Evolutionary conservation across 2,113 vertebrate genomes (phyloP).

Genomic region (Callithrix jacchus): DNA sequence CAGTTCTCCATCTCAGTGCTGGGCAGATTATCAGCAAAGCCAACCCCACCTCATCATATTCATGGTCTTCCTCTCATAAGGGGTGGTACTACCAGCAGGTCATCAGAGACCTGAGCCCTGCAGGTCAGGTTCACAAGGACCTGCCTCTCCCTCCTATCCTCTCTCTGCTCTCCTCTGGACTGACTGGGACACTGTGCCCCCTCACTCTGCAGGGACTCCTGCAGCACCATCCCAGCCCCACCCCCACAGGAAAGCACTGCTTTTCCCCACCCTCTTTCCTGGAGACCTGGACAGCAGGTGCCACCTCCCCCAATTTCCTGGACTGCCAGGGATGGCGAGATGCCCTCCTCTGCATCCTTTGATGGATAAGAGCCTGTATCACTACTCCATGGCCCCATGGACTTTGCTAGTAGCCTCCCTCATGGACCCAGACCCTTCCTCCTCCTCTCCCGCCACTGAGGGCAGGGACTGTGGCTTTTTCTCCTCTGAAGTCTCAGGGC

Average conservation of each 20-base stretch:
- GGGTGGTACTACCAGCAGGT: background rate
- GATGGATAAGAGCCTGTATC: background rate
- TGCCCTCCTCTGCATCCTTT: background rate
- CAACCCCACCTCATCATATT: background rate
- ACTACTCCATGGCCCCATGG: fast-evolving
- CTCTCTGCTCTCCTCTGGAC: background rate
- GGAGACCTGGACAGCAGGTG: background rate
- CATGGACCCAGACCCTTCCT: background rate
- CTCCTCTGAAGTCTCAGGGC: background rate
- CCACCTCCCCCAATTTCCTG: background rate
- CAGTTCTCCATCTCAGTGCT: fast-evolving
- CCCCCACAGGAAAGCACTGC: too few species aligned
- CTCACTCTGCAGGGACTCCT: background rate
- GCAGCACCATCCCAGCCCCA: too few species aligned
- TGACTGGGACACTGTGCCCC: background rate
- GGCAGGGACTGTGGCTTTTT: background rate
- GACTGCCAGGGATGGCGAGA: background rate
- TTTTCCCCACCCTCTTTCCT: background rate
- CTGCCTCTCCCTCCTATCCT: background rate
- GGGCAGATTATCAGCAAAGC: background rate
- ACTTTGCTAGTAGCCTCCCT: background rate
- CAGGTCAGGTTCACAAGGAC: background rate
- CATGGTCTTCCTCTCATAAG: background rate
- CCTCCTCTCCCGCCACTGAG: fast-evolving
- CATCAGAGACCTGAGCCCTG: background rate